Evolutionary conservation across 2,113 vertebrate genomes (phyloP).

Genomic region (Gasterosteus nipponicus): DNA sequence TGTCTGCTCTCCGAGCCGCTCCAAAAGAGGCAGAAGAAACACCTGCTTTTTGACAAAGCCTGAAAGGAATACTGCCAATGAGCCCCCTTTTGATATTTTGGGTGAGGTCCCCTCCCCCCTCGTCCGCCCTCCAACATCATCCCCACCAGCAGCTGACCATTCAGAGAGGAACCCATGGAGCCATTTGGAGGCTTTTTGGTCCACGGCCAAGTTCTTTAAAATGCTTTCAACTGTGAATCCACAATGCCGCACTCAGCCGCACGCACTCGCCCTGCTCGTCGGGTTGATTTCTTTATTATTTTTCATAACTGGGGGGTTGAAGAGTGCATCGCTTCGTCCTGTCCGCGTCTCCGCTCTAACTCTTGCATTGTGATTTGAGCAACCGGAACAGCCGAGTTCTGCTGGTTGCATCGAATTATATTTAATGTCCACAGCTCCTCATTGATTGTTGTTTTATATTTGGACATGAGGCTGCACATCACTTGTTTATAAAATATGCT

Average conservation of each 20-base stretch:
- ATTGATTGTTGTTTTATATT: no score
- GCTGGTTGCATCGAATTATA: background rate
- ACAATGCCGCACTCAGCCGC: slow-evolving; percentile 32
- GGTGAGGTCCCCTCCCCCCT: background rate
- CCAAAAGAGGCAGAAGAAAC: slow-evolving; percentile 22
- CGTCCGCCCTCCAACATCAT: background rate
- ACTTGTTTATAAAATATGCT: no score
- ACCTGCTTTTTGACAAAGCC: slow-evolving; percentile 46
- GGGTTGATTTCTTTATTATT: slow-evolving; percentile 43
- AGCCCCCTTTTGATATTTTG: slow-evolving; percentile 2
- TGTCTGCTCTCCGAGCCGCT: slow-evolving; percentile 31
- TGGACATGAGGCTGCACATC: no score
- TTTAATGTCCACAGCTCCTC: background rate
- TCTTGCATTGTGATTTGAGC: slow-evolving; percentile 32
- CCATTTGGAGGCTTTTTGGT: slow-evolving; percentile 54
- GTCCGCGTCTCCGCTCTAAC: slow-evolving; percentile 18
- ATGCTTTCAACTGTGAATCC: slow-evolving; percentile 39
- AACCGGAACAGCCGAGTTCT: background rate
- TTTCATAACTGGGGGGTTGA: slow-evolving; percentile 16
- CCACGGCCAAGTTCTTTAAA: slow-evolving; percentile 41
- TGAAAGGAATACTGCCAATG: background rate
- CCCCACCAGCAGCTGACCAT: slow-evolving; percentile 57
- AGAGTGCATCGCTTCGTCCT: slow-evolving; percentile 10
- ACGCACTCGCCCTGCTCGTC: slow-evolving; percentile 12
- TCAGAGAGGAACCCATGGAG: slow-evolving; percentile 32